These are phyloP conservation scores for Colletes collaris DNA, from an alignment of 2,888 invertebrate genomes.

Conservation along the genomic window DNA sequence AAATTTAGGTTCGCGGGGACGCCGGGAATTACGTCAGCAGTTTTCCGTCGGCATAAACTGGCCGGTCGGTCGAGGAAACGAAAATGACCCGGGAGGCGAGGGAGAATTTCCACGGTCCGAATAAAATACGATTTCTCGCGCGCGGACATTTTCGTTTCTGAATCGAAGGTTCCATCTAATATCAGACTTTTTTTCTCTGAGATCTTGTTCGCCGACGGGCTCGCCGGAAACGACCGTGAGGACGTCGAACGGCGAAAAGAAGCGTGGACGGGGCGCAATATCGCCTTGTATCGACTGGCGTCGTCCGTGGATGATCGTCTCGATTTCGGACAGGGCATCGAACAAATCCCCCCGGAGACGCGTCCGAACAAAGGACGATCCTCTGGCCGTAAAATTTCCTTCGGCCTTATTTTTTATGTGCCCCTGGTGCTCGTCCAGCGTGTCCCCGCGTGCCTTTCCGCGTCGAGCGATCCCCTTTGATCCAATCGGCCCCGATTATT, in stretches of 20 bases:
- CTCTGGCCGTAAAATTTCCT: conserved; percentile 25
- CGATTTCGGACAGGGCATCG: conserved; percentile 53
- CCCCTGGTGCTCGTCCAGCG: conserved; percentile 7
- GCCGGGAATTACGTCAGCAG: background rate
- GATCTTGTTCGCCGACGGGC: conserved; percentile 57
- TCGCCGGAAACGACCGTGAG: conserved; percentile 8
- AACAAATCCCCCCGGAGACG: conserved; percentile 49
- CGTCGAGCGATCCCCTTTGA: conserved; percentile 13
- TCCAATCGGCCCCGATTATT: background rate
- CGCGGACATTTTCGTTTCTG: conserved; percentile 28
- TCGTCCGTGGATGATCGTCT: conserved; percentile 49
- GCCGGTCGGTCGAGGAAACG: background rate
- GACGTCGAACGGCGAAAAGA: conserved; percentile 31
- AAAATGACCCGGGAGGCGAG: conserved; percentile 9
- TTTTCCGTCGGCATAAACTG: background rate
- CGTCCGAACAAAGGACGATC: conserved; percentile 37
- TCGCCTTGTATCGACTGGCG: conserved; percentile 61
- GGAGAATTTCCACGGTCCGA: conserved; percentile 1
- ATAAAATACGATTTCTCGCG: conserved; percentile 26
- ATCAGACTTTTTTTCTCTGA: conserved; percentile 41
- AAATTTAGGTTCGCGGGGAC: background rate
- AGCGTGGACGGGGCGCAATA: conserved; percentile 46
- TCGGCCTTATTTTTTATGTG: conserved; percentile 17
- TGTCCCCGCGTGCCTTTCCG: conserved; percentile 23
- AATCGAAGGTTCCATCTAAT: conserved; percentile 55